Percentiles rank a stretch among this genome's conserved stretches.
These are phyloP conservation scores for Gavia stellata DNA, from an alignment of 2,113 vertebrate species.

Conservation along the genomic window DNA sequence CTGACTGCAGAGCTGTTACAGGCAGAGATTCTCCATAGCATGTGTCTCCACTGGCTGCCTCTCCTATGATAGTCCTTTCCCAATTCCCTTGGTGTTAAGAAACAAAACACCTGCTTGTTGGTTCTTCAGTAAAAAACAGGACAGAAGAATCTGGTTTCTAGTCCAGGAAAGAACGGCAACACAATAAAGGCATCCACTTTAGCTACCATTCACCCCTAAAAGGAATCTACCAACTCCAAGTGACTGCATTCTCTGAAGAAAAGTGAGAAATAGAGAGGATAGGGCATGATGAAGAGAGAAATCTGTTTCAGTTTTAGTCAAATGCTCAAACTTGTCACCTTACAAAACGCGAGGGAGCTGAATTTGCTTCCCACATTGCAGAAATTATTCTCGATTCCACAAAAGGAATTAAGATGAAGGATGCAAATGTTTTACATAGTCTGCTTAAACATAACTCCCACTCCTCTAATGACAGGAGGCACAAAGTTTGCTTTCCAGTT, in stretches of 20 bases:
- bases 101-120: not conserved
- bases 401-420: slow-evolving; percentile 19
- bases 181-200: not conserved
- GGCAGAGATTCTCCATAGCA: not conserved
- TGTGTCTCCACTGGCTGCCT: not conserved
- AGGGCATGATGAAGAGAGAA: not conserved
- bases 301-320: not conserved
- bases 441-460: slow-evolving; percentile 51
- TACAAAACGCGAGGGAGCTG: not conserved
- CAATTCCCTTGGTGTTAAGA: not conserved
- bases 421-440: slow-evolving; percentile 51
- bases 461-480: slow-evolving; percentile 2
- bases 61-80: not conserved
- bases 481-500: not conserved
- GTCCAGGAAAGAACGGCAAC: not conserved
- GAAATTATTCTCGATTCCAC: not conserved
- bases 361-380: slow-evolving; percentile 43
- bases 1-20: not conserved
- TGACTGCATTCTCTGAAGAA: not conserved
- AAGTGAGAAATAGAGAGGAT: not conserved
- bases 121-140: not conserved
- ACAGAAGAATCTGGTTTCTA: not conserved
- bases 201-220: not conserved
- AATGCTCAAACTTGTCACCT: slow-evolving; percentile 18
- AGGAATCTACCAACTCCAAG: not conserved